Conservation (phyloP, 2,113 vertebrate genomes). For the Caloenas nicobarica region DNA sequence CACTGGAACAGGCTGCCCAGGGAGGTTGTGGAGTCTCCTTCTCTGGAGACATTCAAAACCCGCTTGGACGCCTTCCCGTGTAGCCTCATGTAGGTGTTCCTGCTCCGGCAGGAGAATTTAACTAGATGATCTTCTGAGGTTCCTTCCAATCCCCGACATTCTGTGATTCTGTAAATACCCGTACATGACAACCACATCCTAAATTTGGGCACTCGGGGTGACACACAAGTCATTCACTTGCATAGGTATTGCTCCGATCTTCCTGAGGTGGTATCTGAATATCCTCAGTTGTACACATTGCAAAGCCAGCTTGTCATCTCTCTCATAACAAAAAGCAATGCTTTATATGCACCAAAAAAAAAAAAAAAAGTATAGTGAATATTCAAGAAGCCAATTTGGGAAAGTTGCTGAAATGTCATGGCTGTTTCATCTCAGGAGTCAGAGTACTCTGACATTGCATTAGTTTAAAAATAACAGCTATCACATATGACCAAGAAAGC, state of each 20-base stretch:
- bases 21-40: too few species aligned
- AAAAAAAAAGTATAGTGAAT: not conserved
- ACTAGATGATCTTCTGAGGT: too few species aligned
- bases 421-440: not conserved
- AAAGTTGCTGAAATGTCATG: conserved; percentile 2
- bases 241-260: not conserved
- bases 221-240: not conserved
- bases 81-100: too few species aligned
- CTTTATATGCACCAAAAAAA: not conserved
- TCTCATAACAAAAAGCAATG: not conserved
- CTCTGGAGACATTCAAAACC: too few species aligned
- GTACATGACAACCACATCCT: not conserved
- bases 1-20: too few species aligned
- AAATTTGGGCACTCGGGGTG: not conserved
- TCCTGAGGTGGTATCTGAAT: not conserved
- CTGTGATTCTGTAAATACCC: too few species aligned
- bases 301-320: conserved; percentile 10
- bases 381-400: not conserved
- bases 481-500: not conserved
- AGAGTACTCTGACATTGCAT: not conserved
- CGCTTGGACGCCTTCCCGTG: too few species aligned
- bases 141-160: too few species aligned
- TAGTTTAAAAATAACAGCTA: conserved; percentile 12
- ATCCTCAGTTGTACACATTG: not conserved
- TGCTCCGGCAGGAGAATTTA: too few species aligned